phyloP scores from a whole-genome alignment of 2,113 vertebrate species.

The Tyrannus savana region DNA sequence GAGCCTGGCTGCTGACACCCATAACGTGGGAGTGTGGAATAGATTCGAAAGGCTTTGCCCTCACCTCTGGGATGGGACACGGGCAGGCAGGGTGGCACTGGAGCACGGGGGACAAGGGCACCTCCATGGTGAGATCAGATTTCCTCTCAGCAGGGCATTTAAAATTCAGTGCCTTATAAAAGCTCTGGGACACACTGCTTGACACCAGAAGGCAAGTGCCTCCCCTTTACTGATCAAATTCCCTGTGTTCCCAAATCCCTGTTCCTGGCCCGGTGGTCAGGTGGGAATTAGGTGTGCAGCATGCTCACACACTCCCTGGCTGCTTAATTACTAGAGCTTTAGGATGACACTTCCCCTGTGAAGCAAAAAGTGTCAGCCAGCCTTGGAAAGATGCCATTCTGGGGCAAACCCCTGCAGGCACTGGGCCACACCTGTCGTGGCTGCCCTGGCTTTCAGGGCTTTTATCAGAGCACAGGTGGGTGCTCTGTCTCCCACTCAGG shows the following conservation, averaged over 20 bases:
- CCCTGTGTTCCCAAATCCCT: background rate
- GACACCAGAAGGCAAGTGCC: background rate
- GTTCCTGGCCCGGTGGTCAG: background rate
- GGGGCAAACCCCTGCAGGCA: background rate
- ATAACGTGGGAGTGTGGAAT: background rate
- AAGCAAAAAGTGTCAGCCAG: background rate
- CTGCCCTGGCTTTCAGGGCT: background rate
- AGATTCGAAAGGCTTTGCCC: background rate
- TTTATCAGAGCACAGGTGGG: fast-evolving
- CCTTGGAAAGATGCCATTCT: background rate
- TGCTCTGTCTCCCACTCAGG: background rate
- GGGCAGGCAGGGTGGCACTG: background rate
- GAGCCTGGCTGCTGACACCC: constrained; percentile 15
- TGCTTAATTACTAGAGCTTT: background rate
- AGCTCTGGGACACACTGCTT: background rate
- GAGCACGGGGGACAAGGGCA: background rate
- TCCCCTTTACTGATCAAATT: background rate
- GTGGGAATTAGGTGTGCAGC: background rate
- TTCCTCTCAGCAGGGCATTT: background rate
- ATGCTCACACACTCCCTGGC: fast-evolving
- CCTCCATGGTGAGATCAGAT: fast-evolving
- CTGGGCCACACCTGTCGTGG: fast-evolving
- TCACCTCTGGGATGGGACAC: background rate
- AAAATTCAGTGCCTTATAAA: background rate
- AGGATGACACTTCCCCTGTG: background rate